A percentile compares a stretch with the other conserved stretches of the same genome.
Evolutionary conservation across 2,113 vertebrate genomes (phyloP).

Genomic region (Halcyon malimbica): DNA sequence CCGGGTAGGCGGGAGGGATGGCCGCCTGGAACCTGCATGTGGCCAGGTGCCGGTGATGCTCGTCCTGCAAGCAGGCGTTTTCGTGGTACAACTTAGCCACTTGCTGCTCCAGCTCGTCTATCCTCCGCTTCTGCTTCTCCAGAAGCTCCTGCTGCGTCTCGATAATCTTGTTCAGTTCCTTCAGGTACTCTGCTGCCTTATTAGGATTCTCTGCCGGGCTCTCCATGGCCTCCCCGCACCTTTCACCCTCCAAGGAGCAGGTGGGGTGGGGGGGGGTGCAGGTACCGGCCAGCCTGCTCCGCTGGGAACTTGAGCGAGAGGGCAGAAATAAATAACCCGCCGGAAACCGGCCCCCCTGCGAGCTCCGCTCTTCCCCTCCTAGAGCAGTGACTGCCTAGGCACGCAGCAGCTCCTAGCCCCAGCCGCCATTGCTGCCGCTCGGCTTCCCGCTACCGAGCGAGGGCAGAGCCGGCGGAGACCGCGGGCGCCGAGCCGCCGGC

Average conservation of each 20-base stretch:
- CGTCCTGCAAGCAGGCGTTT: constrained; percentile 85
- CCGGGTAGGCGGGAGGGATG: constrained; percentile 33
- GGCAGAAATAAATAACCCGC: constrained; percentile 15
- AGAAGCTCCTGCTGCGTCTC: constrained; percentile 91
- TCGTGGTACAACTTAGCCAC: constrained; percentile 86
- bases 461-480: not conserved
- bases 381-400: not conserved
- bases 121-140: constrained; percentile 87
- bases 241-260: not conserved
- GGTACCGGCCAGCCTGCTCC: constrained; percentile 7
- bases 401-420: not conserved
- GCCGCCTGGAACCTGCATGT: constrained; percentile 84
- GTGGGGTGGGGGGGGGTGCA: not conserved
- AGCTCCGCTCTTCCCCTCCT: not conserved
- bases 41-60: constrained; percentile 90
- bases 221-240: constrained; percentile 81
- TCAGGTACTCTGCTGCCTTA: constrained; percentile 88
- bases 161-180: constrained; percentile 87
- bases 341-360: constrained; percentile 7
- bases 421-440: constrained; percentile 55
- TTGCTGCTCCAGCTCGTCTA: constrained; percentile 90
- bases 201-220: constrained; percentile 87
- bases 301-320: constrained; percentile 37
- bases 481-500: not conserved
- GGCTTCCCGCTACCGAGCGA: not conserved